These are phyloP conservation scores for Rhodeus uyekii DNA, from an alignment of 2,797 vertebrate species.

Conservation along the genomic window DNA sequence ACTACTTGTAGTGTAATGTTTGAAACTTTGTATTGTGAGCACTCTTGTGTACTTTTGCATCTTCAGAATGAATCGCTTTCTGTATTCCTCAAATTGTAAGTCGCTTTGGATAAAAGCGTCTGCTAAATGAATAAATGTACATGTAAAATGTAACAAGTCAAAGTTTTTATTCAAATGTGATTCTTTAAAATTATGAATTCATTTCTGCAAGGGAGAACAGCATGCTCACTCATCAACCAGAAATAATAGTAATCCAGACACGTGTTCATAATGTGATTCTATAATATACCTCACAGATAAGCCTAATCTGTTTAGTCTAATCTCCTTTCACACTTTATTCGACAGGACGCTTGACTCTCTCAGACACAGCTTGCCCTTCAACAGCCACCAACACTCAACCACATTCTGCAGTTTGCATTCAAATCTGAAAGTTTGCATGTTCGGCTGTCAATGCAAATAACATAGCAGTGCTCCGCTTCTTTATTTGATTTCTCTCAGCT, in stretches of 20 bases:
- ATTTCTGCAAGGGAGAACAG: constrained; percentile 16
- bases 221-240: neutral
- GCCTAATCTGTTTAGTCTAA: constrained; percentile 36
- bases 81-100: too few species aligned
- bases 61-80: too few species aligned
- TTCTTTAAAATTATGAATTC: neutral
- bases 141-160: too few species aligned
- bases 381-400: constrained; percentile 12
- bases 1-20: too few species aligned
- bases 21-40: too few species aligned
- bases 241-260: constrained; percentile 9
- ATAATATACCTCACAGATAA: constrained; percentile 17
- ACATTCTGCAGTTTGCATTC: constrained; percentile 58
- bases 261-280: neutral
- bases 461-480: constrained; percentile 52
- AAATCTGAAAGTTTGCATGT: constrained; percentile 69
- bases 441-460: constrained; percentile 72
- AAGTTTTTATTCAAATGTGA: too few species aligned
- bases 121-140: too few species aligned
- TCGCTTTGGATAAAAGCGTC: too few species aligned
- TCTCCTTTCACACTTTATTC: constrained; percentile 41
- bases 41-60: too few species aligned
- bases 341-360: constrained; percentile 17
- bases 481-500: neutral
- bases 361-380: constrained; percentile 20